These are phyloP conservation scores for Sinosuthora webbiana DNA, from an alignment of 2,113 vertebrate genomes.

Conservation along the genomic window DNA sequence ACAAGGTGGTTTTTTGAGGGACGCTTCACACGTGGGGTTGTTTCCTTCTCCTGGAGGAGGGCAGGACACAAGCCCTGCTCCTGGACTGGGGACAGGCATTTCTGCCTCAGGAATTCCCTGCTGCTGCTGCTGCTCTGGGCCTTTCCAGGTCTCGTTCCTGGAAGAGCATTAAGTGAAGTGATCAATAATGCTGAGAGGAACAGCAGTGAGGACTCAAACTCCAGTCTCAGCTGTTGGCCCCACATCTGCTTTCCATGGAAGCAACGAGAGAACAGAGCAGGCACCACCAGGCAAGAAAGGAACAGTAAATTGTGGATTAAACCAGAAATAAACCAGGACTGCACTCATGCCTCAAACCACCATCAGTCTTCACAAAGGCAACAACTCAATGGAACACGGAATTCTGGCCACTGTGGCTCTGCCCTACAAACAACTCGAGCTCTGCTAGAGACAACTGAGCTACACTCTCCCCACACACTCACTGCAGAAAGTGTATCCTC, in stretches of 20 bases:
- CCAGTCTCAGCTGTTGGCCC: neutral
- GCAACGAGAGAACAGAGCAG: neutral
- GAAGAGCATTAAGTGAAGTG: neutral
- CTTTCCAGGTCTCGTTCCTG: neutral
- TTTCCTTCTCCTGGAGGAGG: neutral
- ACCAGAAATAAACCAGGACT: neutral
- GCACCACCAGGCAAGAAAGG: neutral
- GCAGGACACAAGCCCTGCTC: neutral
- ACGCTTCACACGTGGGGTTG: neutral
- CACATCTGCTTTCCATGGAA: neutral
- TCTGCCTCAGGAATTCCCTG: neutral
- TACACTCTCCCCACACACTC: neutral
- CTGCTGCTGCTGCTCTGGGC: neutral
- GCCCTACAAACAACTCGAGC: neutral
- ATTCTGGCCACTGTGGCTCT: neutral
- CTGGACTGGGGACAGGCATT: neutral
- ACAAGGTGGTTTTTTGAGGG: neutral
- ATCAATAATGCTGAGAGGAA: neutral
- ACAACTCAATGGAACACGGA: neutral
- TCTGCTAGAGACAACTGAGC: neutral
- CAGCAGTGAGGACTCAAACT: slow-evolving; percentile 18
- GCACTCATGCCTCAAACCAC: neutral
- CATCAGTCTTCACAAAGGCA: slow-evolving; percentile 7
- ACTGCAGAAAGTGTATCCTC: neutral
- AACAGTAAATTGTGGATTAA: neutral